phyloP scores from a whole-genome alignment of 2,888 invertebrate species.

The Monoplex corrugatus region DNA sequence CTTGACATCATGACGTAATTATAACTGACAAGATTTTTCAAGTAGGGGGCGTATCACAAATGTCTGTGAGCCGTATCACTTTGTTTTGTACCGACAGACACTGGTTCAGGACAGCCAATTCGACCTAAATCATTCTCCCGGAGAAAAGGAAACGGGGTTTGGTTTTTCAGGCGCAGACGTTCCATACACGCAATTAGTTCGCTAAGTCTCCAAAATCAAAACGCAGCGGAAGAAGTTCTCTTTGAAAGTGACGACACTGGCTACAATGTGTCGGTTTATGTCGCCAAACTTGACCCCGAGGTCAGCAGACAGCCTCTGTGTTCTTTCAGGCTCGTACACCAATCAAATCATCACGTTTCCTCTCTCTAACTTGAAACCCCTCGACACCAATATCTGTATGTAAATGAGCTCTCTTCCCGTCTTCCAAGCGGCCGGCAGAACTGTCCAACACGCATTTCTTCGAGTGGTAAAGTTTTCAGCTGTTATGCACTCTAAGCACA shows the following conservation, averaged over 20 bases:
- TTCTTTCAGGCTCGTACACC: background rate
- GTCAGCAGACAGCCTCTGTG: constrained; percentile 18
- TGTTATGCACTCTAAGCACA: constrained; percentile 27
- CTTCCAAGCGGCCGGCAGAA: background rate
- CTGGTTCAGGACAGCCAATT: background rate
- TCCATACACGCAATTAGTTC: background rate
- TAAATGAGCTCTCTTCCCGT: constrained; percentile 30
- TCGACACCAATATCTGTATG: constrained; percentile 25
- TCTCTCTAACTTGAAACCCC: background rate
- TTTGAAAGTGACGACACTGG: constrained; percentile 31
- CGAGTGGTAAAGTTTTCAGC: too few relatives aligned
- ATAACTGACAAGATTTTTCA: too few relatives aligned
- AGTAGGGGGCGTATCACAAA: too few relatives aligned
- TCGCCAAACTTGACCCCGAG: background rate
- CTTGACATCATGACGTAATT: too few relatives aligned
- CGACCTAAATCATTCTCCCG: background rate
- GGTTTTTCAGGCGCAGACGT: background rate
- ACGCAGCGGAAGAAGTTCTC: background rate
- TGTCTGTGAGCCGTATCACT: too few relatives aligned
- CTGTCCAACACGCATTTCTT: background rate
- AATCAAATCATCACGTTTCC: constrained; percentile 30
- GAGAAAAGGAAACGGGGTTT: background rate
- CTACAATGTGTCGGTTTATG: constrained; percentile 9
- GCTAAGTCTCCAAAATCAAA: background rate
- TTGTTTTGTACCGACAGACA: too few relatives aligned